phyloP scores from a whole-genome alignment of 1,140 invertebrate genomes.

The Drosophila parabipectinata region DNA sequence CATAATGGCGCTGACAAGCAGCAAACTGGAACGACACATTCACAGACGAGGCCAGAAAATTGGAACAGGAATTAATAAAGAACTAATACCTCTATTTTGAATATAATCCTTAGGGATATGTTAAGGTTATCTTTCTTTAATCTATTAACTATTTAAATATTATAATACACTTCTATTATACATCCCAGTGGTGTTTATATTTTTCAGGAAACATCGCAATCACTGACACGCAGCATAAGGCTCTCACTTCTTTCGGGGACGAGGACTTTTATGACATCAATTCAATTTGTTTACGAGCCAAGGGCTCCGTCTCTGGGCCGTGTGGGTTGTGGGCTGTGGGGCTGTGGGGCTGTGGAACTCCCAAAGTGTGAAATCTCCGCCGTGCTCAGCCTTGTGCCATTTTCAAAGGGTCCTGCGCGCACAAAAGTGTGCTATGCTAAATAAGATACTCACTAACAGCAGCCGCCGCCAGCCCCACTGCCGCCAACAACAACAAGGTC shows the following conservation, averaged over 20 bases:
- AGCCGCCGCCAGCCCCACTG: background rate
- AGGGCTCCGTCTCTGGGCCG: conserved; percentile 20
- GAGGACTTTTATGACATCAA: conserved; percentile 79
- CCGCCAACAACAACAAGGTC: conserved; percentile 60
- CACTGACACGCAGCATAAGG: conserved; percentile 77
- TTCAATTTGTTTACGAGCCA: conserved; percentile 82
- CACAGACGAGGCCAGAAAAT: background rate
- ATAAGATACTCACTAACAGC: conserved; percentile 65
- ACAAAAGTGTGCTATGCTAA: conserved; percentile 69
- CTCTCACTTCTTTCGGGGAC: conserved; percentile 63
- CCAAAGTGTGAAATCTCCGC: conserved; percentile 31
- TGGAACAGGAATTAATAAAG: background rate
- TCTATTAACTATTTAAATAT: too few relatives aligned
- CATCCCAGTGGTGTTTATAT: background rate
- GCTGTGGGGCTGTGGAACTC: background rate
- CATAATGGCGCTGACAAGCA: conserved; percentile 77
- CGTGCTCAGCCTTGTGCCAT: conserved; percentile 42
- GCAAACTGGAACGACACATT: conserved; percentile 38
- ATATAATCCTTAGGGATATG: background rate
- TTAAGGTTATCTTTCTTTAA: background rate
- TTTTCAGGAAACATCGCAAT: conserved; percentile 58
- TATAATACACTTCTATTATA: background rate
- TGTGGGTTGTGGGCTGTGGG: background rate
- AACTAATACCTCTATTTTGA: background rate
- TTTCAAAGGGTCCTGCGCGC: conserved; percentile 53